Evolutionary conservation across 2,797 vertebrate genomes (phyloP), one percentile per base, ranked within the genome.

Genomic region (Remorina albescens): DNA sequence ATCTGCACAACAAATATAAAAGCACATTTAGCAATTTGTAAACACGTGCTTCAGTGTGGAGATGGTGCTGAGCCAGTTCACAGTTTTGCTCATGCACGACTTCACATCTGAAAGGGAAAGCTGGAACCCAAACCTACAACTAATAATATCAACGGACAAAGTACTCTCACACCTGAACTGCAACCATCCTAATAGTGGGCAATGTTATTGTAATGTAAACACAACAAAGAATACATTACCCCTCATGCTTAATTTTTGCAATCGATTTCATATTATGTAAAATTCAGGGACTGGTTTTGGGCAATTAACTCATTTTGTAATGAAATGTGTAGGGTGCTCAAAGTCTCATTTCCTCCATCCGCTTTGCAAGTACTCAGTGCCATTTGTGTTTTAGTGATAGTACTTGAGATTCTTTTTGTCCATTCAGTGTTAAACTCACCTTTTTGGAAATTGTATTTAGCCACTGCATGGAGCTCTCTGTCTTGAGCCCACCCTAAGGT

Each of bases 381-480:
- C 30, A 69, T 72, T 71, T 69, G 41, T 34, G n/a, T 5, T 37
- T 62, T 39, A 34, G 16, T 63, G 72, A 72, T 1, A 5, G 34
- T 9, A 46, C 60, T 58, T 64, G 58, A 79, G 78, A 73, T 57
- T 55, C 59, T 53, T 77, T 86, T 81, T 55, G 58, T 51, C 59
- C 58, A 60, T 60, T 75, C 55, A 73, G 23, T 74, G 69, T 76
- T 78, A 55, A 81, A 77, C 78, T 64, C 46, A 68, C 26, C 46
- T 63, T 55, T 61, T 61, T n/a, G 56, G 65, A 86, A 85, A 80
- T 58, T 79, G 28, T 74, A 74, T 82, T 80, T 62, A 54, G 44
- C 34, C 32, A 44, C 51, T 69, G 56, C 36, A 44, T 53, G 53
- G 67, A 68, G 19, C 2, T 28, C 46, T 30, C 18, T 55, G 25